Percentiles rank a stretch among this genome's conserved stretches.
phyloP scores from a whole-genome alignment of 2,888 invertebrate genomes.

The Himalopsyche tibetana region DNA sequence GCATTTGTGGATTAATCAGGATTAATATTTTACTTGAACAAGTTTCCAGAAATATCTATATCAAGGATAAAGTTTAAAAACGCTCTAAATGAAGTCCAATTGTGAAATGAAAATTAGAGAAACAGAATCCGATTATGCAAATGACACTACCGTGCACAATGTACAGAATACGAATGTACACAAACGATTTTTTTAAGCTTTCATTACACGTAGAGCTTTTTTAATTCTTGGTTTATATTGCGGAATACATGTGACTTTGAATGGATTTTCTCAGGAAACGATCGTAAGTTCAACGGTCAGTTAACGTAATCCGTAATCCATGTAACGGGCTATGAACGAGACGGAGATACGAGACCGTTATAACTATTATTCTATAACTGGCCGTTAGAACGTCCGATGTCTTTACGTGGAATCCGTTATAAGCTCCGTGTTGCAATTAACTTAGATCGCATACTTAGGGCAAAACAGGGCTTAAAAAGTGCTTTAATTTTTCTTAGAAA shows the following conservation, averaged over 20 bases:
- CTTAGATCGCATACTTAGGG: neutral
- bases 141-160: neutral
- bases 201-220: neutral
- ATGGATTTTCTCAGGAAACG: conserved; percentile 31
- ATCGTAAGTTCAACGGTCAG: conserved; percentile 42
- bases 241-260: neutral
- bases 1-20: no score
- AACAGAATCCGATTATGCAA: conserved; percentile 8
- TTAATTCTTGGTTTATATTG: neutral
- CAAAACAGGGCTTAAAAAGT: neutral
- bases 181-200: neutral
- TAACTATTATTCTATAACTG: conserved; percentile 31
- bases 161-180: neutral
- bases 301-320: conserved; percentile 25
- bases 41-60: no score
- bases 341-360: neutral
- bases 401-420: neutral
- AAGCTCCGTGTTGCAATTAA: conserved; percentile 29
- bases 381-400: conserved; percentile 17
- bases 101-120: neutral
- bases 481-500: no score
- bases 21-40: no score
- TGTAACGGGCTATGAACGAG: conserved; percentile 3
- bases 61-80: no score
- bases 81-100: no score